Percentiles rank a stretch among this genome's conserved stretches.
These are phyloP conservation scores for Columba livia DNA, from an alignment of 2,113 vertebrate species.

Conservation along the genomic window DNA sequence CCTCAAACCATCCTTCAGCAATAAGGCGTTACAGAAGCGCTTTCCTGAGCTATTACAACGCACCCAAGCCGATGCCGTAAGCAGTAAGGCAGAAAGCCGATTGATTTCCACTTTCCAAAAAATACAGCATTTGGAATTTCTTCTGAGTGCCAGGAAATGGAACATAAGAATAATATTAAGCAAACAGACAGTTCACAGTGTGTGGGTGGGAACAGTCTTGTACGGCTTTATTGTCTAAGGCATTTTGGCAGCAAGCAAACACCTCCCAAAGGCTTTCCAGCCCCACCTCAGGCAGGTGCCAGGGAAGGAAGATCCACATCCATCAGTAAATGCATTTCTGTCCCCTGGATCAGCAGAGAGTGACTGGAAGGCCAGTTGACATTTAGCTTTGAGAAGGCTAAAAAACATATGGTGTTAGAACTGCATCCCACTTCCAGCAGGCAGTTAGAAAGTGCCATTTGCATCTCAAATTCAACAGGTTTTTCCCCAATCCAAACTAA, in stretches of 20 bases:
- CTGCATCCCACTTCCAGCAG: not conserved
- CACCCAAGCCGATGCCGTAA: fast-evolving
- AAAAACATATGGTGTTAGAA: not conserved
- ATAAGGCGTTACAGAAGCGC: not conserved
- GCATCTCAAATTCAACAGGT: not conserved
- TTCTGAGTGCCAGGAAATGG: not conserved
- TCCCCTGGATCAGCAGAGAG: not conserved
- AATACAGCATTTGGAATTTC: not conserved
- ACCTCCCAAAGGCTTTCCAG: not conserved
- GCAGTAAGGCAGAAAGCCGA: not conserved
- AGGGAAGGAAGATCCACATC: not conserved
- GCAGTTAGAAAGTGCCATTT: not conserved
- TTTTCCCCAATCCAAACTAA: not conserved
- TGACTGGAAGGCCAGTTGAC: not conserved
- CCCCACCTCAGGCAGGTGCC: not conserved
- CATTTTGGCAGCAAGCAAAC: not conserved
- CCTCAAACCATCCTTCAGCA: not conserved
- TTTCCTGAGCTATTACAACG: not conserved
- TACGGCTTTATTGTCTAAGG: not conserved
- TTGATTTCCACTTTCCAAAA: not conserved
- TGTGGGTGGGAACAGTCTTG: not conserved
- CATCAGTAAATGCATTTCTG: not conserved
- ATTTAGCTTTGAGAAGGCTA: not conserved
- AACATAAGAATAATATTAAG: not conserved
- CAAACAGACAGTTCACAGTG: not conserved